phyloP scores from a whole-genome alignment of 1,140 invertebrate genomes.

The Drosophila carrolli region DNA sequence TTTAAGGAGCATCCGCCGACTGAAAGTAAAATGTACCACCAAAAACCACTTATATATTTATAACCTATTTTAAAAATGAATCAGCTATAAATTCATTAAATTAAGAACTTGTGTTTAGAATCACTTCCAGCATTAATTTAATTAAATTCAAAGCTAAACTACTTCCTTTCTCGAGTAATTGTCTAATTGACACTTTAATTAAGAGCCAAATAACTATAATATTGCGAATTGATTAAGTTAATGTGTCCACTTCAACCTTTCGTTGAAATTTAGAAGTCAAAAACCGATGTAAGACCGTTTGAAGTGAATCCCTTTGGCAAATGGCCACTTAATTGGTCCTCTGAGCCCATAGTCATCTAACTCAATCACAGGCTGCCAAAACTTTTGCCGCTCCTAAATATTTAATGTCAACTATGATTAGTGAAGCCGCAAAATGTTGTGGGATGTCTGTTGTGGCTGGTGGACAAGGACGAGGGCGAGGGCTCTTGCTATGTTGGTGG shows the following conservation, averaged over 20 bases:
- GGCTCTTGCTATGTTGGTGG: slow-evolving; percentile 6
- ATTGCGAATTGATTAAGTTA: neutral
- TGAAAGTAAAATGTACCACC: neutral
- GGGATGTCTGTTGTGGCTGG: slow-evolving; percentile 10
- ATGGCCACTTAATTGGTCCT: slow-evolving; percentile 32
- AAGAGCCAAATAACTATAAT: neutral
- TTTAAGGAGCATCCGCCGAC: neutral
- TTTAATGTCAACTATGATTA: slow-evolving; percentile 69
- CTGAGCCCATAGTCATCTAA: slow-evolving; percentile 38
- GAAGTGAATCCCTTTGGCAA: slow-evolving; percentile 12
- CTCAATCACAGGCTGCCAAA: slow-evolving; percentile 49
- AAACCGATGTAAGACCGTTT: neutral
- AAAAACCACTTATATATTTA: no score
- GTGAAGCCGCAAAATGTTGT: slow-evolving; percentile 24
- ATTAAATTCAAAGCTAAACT: neutral
- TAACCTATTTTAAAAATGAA: no score
- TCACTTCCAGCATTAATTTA: neutral
- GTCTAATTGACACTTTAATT: neutral
- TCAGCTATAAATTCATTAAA: no score
- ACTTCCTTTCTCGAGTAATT: neutral
- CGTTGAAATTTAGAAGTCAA: neutral
- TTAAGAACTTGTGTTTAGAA: no score
- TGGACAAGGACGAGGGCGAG: no score
- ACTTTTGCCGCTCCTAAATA: slow-evolving; percentile 50
- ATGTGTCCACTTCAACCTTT: neutral